Base-by-base conservation (phyloP, 2,113 vertebrate genomes). In the Anarhynchus alexandrinus region DNA sequence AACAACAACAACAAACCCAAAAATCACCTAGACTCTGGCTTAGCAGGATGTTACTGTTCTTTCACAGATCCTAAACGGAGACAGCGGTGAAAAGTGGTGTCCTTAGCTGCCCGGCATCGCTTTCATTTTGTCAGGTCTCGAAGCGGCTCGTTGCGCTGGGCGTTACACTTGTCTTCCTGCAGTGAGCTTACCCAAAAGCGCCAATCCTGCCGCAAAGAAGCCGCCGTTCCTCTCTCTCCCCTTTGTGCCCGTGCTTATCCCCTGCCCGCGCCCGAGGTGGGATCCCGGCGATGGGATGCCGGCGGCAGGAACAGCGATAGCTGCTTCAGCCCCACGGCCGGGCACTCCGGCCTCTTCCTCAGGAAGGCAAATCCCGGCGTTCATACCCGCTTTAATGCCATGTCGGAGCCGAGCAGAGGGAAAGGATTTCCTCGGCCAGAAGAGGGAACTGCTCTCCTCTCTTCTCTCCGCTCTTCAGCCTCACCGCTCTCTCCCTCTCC, bases 191-290 rank as follows among this genome's bases (percentile, higher is more conserved):
- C 43, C 80, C 38, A 1, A 45, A 52, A 71, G 6, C 3, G 66
- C 64, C 55, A 1, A 55, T 51, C 58, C 51, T 0, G 4, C 16
- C 0, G 1, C 21, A 5, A 5, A 21, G 36, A 30, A 29, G 42
- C 76, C 0, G 0, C 42, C 1, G 14, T 10, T 54, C 54, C n/a
- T 10, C 34, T 51, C 42, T 29, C 15, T 32, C 17, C 57, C 5
- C 34, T 42, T 25, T 7, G 42, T 15, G 57, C 36, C 49, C 27
- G 19, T 7, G 36, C 49, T 26, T 15, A 5, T 25, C n/a, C 40
- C 66, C 47, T 1, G 1, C 71, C 27, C 0, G 15, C 1, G 1
- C 42, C 1, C 1, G n/a, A 7, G 54, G 1, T 4, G 77, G 15
- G 47, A 65, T 43, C 59, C 79, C 27, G 10, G 58, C 45, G 54